Evolutionary conservation across 1,140 invertebrate species (phyloP).

Genomic region (Drosophila nikananu): DNA sequence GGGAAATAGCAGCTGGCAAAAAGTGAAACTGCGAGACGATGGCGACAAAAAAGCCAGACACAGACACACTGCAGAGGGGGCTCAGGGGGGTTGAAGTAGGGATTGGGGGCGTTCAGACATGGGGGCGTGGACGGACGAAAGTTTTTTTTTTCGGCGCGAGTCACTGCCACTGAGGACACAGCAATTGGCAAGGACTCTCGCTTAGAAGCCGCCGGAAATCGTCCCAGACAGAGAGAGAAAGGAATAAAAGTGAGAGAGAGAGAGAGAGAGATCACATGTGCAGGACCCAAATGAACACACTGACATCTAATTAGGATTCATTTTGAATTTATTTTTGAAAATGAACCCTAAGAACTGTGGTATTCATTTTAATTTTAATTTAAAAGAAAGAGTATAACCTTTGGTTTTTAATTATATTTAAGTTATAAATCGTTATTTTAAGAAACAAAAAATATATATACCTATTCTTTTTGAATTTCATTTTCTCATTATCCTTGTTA

Average conservation of each 20-base stretch:
- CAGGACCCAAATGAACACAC: slow-evolving; percentile 21
- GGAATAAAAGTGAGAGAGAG: not conserved
- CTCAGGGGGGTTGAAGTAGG: not conserved
- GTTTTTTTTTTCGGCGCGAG: slow-evolving; percentile 34
- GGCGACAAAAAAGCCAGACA: slow-evolving; percentile 66
- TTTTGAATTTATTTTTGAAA: not conserved
- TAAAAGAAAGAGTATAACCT: too few relatives aligned
- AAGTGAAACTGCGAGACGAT: slow-evolving; percentile 76
- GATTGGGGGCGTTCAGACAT: slow-evolving; percentile 28
- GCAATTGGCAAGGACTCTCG: slow-evolving; percentile 67
- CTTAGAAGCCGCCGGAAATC: slow-evolving; percentile 53
- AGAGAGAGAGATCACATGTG: slow-evolving; percentile 14
- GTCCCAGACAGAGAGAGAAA: slow-evolving; percentile 56
- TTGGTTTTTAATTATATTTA: too few relatives aligned
- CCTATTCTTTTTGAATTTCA: too few relatives aligned
- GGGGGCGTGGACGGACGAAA: slow-evolving; percentile 47
- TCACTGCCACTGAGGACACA: slow-evolving; percentile 5
- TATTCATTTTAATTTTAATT: too few relatives aligned
- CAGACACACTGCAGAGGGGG: slow-evolving; percentile 43
- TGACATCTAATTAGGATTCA: not conserved
- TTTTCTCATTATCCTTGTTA: not conserved
- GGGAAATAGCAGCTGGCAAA: slow-evolving; percentile 63
- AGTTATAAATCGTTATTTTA: too few relatives aligned
- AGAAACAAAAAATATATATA: too few relatives aligned
- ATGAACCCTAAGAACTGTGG: too few relatives aligned